Base-by-base conservation (phyloP, 1,140 invertebrate genomes). In the Araneus ventricosus region DNA sequence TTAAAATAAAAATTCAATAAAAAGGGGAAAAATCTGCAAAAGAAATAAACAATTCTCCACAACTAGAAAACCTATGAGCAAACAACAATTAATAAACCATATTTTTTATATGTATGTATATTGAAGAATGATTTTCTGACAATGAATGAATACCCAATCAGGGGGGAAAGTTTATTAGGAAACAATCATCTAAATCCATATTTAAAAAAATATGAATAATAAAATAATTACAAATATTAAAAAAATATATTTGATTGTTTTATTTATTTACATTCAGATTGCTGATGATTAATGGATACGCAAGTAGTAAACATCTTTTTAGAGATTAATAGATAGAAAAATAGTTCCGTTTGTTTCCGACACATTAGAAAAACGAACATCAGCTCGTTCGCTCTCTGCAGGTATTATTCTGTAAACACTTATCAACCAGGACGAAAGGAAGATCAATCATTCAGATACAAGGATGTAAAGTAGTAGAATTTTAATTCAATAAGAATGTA, bases 401-500 rank as follows among this genome's bases (percentile, higher is more conserved):
- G 30, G 27, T 34, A 34, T 37, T 37, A 75, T 75, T 75, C 70
- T 75, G 34, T 17, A 75, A 75, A 75, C 70, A 75, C 70, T 75
- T 75, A 75, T 75, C 70, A 75, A 75, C 70, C 70, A 75, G 80
- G 80, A 14, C 41, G 80, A 82, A 52, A 45, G 80, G 80, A 45
- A 82, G 80, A 82, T 82, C 80, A n/a, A 82, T 82, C 39, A 45
- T 41, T 82, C n/a, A n/a, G 41, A 82, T 45, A 82, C 80, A 82
- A 82, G 80, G 80, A 82, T 82, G 39, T 27, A 20, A 75, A 34
- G 10, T 20, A 37, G 14, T 34, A 20, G 27, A 34, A 75, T 75
- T 75, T 20, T 34, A 20, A 34, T 37, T 75, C 27, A 75, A 22
- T 30, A 34, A 75, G 30, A 37, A 5, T 20, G 20, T 20, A 34